Evolutionary conservation across 2,888 invertebrate species (phyloP), one percentile per base, ranked within the genome.

Genomic region (Iselma pallidipennis): DNA sequence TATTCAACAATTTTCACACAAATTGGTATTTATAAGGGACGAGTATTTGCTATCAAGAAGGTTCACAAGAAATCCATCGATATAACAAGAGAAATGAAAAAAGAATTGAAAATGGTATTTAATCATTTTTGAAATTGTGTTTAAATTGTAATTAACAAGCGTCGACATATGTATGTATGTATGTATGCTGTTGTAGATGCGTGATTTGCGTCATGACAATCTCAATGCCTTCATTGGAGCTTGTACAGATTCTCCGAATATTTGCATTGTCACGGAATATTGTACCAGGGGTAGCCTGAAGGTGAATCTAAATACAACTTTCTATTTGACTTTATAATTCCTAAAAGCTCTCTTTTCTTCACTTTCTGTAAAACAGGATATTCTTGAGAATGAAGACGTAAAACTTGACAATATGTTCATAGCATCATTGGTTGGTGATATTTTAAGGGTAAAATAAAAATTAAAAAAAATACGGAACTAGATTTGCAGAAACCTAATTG

Each of bases 341-440:
- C 2, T 26, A 12, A 28, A 23, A 54, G 25, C 21, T 45, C 25
- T 21, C 49, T 12, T 33, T 55, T 50, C 49, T 37, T 55, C 51
- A 42, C 5, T 33, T 10, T 54, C 21, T 54, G 49, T 33, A 28
- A 19, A 5, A 45, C 83, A 94, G 91, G 94, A 98, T 81, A 94
- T 98, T 73, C 83, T 98, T 61, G 94, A 95, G 78, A 97, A 98
- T 80, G 94, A 95, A 77, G 96, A 98, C 80, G 91, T 98, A 68
- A 96, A 96, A 82, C 84, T 97, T 76, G 98, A 98, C 82, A 92
- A 93, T 77, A 95, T 98, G 92, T 98, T 98, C 81, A 91, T 95
- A 69, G 96, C 97, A 25, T 97, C 97, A 6, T 86, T 98, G 67
- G 92, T 97, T 12, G 95, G 93, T 57, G 98, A 98, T 82, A 93